These are phyloP conservation scores for Orchestes rusci DNA, from an alignment of 2,888 invertebrate genomes.

Conservation along the genomic window DNA sequence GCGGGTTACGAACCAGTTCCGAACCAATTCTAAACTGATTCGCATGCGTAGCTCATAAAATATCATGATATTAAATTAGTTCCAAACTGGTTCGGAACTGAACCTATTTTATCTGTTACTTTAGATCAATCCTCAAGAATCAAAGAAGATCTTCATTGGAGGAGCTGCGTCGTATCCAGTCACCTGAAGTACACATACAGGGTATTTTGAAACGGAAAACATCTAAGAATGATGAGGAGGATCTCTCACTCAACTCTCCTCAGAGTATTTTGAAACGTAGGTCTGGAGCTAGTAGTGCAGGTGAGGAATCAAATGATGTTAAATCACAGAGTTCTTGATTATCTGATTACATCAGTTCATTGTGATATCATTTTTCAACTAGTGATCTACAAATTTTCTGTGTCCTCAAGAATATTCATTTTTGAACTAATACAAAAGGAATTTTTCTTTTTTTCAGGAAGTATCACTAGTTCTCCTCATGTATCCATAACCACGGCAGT, in stretches of 20 bases:
- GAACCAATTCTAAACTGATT: too few species aligned
- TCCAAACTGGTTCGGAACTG: too few species aligned
- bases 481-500: slow-evolving; percentile 64
- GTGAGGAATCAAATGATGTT: slow-evolving; percentile 8
- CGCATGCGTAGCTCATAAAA: too few species aligned
- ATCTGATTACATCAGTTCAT: too few species aligned
- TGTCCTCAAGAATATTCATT: too few species aligned
- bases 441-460: slow-evolving; percentile 32
- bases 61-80: too few species aligned
- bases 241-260: slow-evolving; percentile 55
- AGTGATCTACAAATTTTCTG: too few species aligned
- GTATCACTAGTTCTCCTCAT: slow-evolving; percentile 58
- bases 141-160: slow-evolving; percentile 55
- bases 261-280: slow-evolving; percentile 76
- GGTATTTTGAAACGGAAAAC: slow-evolving; percentile 65
- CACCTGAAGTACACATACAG: slow-evolving; percentile 59
- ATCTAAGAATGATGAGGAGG: slow-evolving; percentile 56
- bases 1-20: too few species aligned
- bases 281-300: slow-evolving; percentile 54
- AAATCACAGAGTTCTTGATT: too few species aligned
- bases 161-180: slow-evolving; percentile 57
- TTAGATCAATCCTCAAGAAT: slow-evolving; percentile 60
- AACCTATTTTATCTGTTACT: too few species aligned
- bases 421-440: too few species aligned
- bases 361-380: too few species aligned